These are phyloP conservation scores for Elysia chlorotica DNA, from an alignment of 1,140 invertebrate genomes.

Conservation along the genomic window DNA sequence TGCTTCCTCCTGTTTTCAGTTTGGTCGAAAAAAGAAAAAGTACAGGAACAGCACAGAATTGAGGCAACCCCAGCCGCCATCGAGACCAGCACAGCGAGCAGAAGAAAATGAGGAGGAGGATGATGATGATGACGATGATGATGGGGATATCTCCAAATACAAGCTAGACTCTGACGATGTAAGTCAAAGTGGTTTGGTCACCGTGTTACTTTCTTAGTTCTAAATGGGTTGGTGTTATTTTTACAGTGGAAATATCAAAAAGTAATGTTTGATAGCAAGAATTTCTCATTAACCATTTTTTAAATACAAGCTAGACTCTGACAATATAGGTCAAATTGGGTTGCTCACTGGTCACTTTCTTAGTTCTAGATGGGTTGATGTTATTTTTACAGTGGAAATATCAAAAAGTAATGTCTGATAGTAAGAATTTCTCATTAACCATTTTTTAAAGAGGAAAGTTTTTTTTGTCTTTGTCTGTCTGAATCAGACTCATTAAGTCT, in stretches of 20 bases:
- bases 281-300: too few species aligned
- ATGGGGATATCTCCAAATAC: constrained; percentile 64
- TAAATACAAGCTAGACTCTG: not conserved
- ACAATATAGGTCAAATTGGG: not conserved
- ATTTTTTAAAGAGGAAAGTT: too few species aligned
- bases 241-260: not conserved
- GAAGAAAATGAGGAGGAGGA: constrained; percentile 64
- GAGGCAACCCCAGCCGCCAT: not conserved
- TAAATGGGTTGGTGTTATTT: not conserved
- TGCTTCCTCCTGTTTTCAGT: constrained; percentile 59
- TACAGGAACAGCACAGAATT: constrained; percentile 15
- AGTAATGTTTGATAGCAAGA: too few species aligned
- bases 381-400: not conserved
- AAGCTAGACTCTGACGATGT: constrained; percentile 43
- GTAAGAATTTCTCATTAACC: too few species aligned
- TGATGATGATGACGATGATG: constrained; percentile 67
- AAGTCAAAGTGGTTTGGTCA: too few species aligned
- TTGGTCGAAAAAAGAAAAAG: constrained; percentile 84
- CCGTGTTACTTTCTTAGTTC: not conserved
- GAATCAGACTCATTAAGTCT: too few species aligned
- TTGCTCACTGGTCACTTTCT: not conserved
- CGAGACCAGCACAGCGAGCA: constrained; percentile 65
- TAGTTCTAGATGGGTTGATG: not conserved
- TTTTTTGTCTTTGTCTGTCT: too few species aligned
- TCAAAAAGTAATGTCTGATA: too few species aligned